Conservation (phyloP, 2,888 invertebrate genomes). For the Syrista parreyssii region DNA sequence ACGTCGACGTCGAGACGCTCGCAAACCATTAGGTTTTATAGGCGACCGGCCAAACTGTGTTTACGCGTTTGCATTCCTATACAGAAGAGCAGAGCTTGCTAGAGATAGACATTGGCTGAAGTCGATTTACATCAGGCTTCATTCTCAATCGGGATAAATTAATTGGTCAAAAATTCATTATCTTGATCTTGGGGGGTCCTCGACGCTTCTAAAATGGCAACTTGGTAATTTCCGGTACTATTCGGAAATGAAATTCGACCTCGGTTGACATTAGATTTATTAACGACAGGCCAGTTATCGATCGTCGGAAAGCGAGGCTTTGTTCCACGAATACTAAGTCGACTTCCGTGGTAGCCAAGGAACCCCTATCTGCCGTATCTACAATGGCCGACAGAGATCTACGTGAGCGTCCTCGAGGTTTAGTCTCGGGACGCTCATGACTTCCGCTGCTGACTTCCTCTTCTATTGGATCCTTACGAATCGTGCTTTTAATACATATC, state of each 20-base stretch:
- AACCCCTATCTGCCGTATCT: background rate
- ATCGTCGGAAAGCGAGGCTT: conserved; percentile 42
- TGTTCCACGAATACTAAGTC: conserved; percentile 47
- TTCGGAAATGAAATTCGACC: background rate
- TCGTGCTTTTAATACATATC: background rate
- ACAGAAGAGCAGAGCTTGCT: background rate
- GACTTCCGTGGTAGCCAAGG: conserved; percentile 39
- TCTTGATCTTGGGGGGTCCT: background rate
- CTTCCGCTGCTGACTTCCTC: background rate
- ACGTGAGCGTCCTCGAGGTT: background rate
- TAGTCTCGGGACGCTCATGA: background rate
- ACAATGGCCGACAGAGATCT: conserved; percentile 5
- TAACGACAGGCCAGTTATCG: conserved; percentile 29
- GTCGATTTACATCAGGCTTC: background rate
- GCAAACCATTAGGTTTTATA: background rate
- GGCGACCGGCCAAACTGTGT: background rate
- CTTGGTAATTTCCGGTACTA: background rate
- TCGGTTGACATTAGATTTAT: conserved; percentile 22
- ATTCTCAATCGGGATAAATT: background rate
- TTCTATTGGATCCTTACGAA: background rate
- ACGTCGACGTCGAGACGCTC: background rate
- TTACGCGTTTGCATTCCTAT: background rate
- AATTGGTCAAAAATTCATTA: background rate
- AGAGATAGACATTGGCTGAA: background rate
- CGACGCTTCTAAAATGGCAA: background rate